phyloP scores from a whole-genome alignment of 2,797 vertebrate species.

The Argentina silus region DNA sequence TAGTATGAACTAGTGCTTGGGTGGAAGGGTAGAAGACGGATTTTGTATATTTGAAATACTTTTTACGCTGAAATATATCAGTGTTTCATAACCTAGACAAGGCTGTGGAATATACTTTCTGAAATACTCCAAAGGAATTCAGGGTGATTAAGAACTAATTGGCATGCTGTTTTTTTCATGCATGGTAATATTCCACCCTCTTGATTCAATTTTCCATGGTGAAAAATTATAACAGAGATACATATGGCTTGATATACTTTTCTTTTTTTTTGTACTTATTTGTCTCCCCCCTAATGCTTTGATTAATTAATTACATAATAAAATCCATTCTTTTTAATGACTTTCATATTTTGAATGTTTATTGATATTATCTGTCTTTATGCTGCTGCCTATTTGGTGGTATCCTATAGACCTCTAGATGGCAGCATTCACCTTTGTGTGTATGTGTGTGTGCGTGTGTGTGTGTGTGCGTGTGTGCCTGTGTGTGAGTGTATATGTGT shows the following conservation, averaged over 20 bases:
- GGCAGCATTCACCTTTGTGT: slow-evolving; percentile 77
- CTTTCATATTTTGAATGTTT: slow-evolving; percentile 43
- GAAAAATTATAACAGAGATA: slow-evolving; percentile 51
- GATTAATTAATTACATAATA: slow-evolving; percentile 63
- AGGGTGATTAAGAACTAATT: slow-evolving; percentile 57
- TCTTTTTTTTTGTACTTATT: slow-evolving; percentile 50
- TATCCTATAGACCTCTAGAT: slow-evolving; percentile 71
- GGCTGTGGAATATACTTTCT: slow-evolving; percentile 2
- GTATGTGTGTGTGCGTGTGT: slow-evolving; percentile 35
- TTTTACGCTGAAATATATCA: slow-evolving; percentile 15
- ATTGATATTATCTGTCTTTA: slow-evolving; percentile 32
- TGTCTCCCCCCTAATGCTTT: slow-evolving; percentile 53
- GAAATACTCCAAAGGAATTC: slow-evolving; percentile 49
- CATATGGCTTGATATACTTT: slow-evolving; percentile 53
- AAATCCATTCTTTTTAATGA: slow-evolving; percentile 46
- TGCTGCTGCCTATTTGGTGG: slow-evolving; percentile 32
- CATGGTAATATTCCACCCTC: slow-evolving; percentile 37
- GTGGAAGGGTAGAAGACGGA: slow-evolving; percentile 34
- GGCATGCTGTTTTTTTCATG: slow-evolving; percentile 54
- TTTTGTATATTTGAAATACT: slow-evolving; percentile 49
- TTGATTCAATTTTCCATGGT: slow-evolving; percentile 55
- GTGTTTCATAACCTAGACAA: slow-evolving; percentile 26
- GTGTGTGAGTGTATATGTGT: slow-evolving; percentile 37
- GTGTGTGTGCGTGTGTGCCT: slow-evolving; percentile 32
- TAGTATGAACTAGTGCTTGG: background rate